Conservation (phyloP, 2,797 vertebrate genomes). For the Phyllotis vaccarum region DNA sequence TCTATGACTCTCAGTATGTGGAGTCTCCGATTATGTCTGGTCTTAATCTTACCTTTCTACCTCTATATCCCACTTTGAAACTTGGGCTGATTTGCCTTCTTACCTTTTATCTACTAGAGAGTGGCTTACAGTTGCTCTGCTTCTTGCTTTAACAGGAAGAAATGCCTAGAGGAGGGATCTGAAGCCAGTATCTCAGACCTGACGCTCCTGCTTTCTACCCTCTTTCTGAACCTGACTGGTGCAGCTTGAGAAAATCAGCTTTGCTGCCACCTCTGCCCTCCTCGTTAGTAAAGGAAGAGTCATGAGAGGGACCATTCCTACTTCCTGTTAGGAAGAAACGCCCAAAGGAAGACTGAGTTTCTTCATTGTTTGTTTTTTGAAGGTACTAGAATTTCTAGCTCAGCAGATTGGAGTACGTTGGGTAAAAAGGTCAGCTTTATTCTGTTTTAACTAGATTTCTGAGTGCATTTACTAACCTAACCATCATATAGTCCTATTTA, state of each 20-base stretch:
- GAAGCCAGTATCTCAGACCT: slow-evolving; percentile 23
- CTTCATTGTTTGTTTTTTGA: slow-evolving; percentile 26
- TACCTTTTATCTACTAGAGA: slow-evolving; percentile 2
- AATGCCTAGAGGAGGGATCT: neutral
- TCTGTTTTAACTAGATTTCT: slow-evolving; percentile 66
- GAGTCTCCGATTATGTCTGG: neutral
- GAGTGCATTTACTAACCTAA: slow-evolving; percentile 61
- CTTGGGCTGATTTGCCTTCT: slow-evolving; percentile 43
- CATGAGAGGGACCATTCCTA: neutral
- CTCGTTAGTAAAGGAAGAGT: neutral
- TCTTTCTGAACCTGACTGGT: slow-evolving; percentile 5
- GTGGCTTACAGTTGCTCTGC: slow-evolving; percentile 37
- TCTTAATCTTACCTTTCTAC: slow-evolving; percentile 4
- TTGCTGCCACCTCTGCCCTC: neutral
- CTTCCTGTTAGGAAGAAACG: slow-evolving; percentile 38
- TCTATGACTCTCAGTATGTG: neutral
- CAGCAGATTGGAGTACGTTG: slow-evolving; percentile 49
- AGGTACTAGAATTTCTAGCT: slow-evolving; percentile 37
- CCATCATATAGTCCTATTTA: slow-evolving; percentile 49
- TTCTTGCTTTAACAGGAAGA: slow-evolving; percentile 5
- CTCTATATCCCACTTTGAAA: slow-evolving; percentile 14
- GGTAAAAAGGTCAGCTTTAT: slow-evolving; percentile 32
- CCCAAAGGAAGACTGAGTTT: neutral
- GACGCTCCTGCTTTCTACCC: neutral
- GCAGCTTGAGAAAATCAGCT: slow-evolving; percentile 32